phyloP scores from a whole-genome alignment of 64 coral and sea anemone species.

The Trachythela sp. region DNA sequence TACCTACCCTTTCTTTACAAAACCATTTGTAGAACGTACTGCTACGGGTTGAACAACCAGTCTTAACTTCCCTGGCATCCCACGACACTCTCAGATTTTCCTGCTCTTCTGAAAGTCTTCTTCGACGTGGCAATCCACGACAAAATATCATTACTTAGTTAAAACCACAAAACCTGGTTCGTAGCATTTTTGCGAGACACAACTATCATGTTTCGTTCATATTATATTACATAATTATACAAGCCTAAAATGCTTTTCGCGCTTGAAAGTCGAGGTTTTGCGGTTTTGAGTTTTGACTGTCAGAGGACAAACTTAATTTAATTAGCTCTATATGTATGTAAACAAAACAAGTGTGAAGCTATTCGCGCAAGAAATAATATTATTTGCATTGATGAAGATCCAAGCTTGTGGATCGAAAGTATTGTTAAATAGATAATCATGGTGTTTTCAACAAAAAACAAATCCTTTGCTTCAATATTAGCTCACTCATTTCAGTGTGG shows the following conservation, averaged over 20 bases:
- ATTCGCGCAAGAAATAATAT: too few species aligned
- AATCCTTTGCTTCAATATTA: too few species aligned
- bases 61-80: neutral
- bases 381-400: too few species aligned
- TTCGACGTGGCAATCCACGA: neutral
- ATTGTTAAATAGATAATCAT: too few species aligned
- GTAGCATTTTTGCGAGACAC: neutral
- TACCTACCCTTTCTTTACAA: conserved; percentile 1
- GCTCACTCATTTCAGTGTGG: too few species aligned
- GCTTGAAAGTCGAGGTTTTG: neutral
- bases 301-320: too few species aligned
- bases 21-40: conserved; percentile 12
- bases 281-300: neutral
- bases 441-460: too few species aligned
- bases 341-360: too few species aligned
- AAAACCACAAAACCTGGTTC: neutral
- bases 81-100: neutral
- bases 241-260: too few species aligned
- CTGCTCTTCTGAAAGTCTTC: neutral
- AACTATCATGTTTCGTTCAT: neutral
- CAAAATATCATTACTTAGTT: too few species aligned
- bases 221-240: neutral
- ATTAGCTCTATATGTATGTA: too few species aligned
- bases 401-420: too few species aligned
- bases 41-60: neutral